These are phyloP conservation scores for Philhelius pedissequus DNA, from an alignment of 2,888 invertebrate species.

Conservation along the genomic window DNA sequence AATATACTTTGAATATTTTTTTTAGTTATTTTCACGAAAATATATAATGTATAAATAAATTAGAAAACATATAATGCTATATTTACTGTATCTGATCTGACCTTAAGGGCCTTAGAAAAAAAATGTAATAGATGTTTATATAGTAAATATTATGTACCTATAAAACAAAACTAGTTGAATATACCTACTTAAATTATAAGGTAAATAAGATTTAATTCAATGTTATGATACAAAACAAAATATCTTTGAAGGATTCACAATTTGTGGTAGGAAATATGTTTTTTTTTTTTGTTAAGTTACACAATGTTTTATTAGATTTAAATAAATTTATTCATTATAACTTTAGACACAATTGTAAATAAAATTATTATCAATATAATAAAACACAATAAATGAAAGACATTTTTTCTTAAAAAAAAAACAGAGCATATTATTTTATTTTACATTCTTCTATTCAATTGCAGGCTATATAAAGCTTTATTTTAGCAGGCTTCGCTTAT, in stretches of 20 bases:
- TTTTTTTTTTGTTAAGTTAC: background rate
- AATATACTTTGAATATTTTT: background rate
- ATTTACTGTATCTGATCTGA: slow-evolving; percentile 60
- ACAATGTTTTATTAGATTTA: background rate
- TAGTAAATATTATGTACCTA: slow-evolving; percentile 9
- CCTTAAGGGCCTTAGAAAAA: slow-evolving; percentile 64
- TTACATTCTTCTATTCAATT: too few relatives aligned
- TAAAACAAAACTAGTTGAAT: background rate
- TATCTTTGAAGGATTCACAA: background rate
- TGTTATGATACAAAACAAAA: background rate
- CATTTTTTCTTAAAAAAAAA: slow-evolving; percentile 48
- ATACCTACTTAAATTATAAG: background rate
- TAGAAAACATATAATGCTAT: slow-evolving; percentile 13
- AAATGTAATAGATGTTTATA: slow-evolving; percentile 32
- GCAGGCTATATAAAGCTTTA: too few relatives aligned
- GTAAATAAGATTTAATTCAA: background rate
- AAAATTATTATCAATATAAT: slow-evolving; percentile 8
- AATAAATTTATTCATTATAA: background rate
- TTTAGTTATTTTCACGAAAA: background rate
- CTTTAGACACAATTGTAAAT: background rate
- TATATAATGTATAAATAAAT: background rate
- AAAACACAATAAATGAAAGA: slow-evolving; percentile 35
- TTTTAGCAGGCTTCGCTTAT: too few relatives aligned
- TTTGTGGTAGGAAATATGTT: background rate
- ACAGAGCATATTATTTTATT: background rate